Percentiles rank a stretch among this genome's conserved stretches.
Evolutionary conservation across 2,888 invertebrate species (phyloP).

Genomic region (Aporophyla nigra): DNA sequence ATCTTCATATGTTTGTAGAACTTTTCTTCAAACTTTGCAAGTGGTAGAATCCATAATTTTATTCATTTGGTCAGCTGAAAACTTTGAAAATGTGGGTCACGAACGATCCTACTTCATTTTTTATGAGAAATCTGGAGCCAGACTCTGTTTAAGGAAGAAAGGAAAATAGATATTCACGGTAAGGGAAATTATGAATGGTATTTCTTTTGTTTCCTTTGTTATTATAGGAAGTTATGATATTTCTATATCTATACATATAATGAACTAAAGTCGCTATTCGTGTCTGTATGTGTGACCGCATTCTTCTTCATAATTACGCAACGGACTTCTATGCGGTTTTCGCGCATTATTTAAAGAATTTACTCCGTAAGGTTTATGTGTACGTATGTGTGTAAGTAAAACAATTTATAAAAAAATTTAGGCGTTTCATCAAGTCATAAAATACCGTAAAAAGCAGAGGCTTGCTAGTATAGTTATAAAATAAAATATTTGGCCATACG

Average conservation of each 20-base stretch:
- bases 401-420: too few relatives aligned
- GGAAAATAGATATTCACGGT: neutral
- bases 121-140: slow-evolving; percentile 39
- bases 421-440: too few relatives aligned
- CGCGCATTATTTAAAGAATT: too few relatives aligned
- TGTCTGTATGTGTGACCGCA: too few relatives aligned
- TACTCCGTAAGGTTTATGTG: too few relatives aligned
- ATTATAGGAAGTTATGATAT: neutral
- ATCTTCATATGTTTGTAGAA: slow-evolving; percentile 33
- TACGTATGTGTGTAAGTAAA: too few relatives aligned
- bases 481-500: neutral
- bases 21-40: slow-evolving; percentile 19
- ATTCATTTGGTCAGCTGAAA: slow-evolving; percentile 46
- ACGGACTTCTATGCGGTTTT: too few relatives aligned
- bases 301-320: too few relatives aligned
- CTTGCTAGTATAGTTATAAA: neutral
- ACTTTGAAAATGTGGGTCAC: slow-evolving; percentile 39
- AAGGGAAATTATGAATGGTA: neutral
- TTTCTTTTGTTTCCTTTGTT: neutral
- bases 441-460: too few relatives aligned
- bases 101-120: slow-evolving; percentile 26
- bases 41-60: slow-evolving; percentile 20
- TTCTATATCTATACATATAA: neutral
- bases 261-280: too few relatives aligned
- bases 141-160: neutral